Evolutionary conservation across 2,797 vertebrate species (phyloP).

Genomic region (Spheniscus humboldti): DNA sequence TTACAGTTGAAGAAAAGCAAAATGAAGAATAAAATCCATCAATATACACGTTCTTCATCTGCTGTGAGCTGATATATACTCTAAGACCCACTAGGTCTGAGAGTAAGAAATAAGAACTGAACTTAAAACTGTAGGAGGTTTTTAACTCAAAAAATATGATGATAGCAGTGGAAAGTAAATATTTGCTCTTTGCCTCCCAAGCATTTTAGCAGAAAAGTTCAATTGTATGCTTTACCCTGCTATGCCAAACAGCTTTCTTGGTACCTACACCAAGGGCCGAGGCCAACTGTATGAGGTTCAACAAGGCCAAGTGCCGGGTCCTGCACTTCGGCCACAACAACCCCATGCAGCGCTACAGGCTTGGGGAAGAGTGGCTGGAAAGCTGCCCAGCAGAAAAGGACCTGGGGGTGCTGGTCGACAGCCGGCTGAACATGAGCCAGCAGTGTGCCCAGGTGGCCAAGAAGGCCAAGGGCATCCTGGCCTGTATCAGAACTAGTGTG

Average conservation of each 20-base stretch:
- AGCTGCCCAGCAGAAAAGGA: too few relatives aligned
- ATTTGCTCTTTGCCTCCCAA: neutral
- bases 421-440: too few relatives aligned
- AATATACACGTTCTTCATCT: neutral
- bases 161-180: neutral
- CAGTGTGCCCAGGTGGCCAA: too few relatives aligned
- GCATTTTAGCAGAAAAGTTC: neutral
- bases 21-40: neutral
- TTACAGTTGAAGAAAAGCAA: neutral
- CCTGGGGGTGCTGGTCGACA: too few relatives aligned
- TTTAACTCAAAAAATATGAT: neutral
- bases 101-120: neutral
- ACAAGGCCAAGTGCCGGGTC: too few relatives aligned
- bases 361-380: too few relatives aligned
- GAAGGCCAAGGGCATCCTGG: too few relatives aligned
- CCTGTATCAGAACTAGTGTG: too few relatives aligned
- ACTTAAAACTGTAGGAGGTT: neutral
- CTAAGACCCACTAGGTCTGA: neutral
- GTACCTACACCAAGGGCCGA: neutral
- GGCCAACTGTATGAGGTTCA: too few relatives aligned
- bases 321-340: too few relatives aligned
- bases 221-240: neutral
- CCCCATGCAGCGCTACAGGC: too few relatives aligned
- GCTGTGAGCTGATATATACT: neutral
- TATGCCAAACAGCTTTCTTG: neutral